Base-by-base conservation (phyloP, 2,113 vertebrate genomes). In the Stigmatopora argus region DNA sequence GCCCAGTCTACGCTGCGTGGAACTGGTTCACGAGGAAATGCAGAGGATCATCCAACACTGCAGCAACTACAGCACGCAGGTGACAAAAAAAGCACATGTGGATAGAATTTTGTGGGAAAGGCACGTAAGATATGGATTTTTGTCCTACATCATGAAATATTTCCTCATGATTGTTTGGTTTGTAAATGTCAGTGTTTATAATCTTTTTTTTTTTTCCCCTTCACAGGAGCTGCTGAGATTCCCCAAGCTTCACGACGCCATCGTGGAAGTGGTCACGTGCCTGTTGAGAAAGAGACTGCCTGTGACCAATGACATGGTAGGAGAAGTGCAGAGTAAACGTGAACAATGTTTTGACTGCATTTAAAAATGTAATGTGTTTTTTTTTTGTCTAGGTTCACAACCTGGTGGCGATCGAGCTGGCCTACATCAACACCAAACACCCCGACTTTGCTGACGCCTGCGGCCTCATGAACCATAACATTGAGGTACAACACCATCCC, bases 341-440 rank as follows among this genome's bases (percentile, higher is more conserved):
- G n/a, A 9, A 31, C 7, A 5, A 60, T 41, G 41, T 5, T 41
- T 38, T 15, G 7, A 31, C 23, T 18, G 31, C 0, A 35, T n/a
- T 14, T 15, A 31, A 35, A 8, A 5, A 35, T 15, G 15, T 13
- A 64, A 34, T n/a, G 15, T 19, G 18, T 7, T 46, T 4, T 31
- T 48, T 67, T 26, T 23, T 8, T 65, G 70, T 81, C 52, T 77
- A 99, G 97, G 97, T 99, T 66, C 97, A 99, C 86, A 99, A 99
- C 77, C 88, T 99, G 78, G 97, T 99, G 69, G 97, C 95, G 26
- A 99, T 99, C 67, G 97, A 99, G 77, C 79, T 99, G 78, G 96
- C 97, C 7, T 99, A 99, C 64, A 99, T 99, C 89, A 99, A 99
- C 84, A 99, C 97, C 62, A 99, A 99, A 70, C 97, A 99, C 78